Evolutionary conservation across 1,140 invertebrate genomes (phyloP).

Genomic region (Cepaea nemoralis): DNA sequence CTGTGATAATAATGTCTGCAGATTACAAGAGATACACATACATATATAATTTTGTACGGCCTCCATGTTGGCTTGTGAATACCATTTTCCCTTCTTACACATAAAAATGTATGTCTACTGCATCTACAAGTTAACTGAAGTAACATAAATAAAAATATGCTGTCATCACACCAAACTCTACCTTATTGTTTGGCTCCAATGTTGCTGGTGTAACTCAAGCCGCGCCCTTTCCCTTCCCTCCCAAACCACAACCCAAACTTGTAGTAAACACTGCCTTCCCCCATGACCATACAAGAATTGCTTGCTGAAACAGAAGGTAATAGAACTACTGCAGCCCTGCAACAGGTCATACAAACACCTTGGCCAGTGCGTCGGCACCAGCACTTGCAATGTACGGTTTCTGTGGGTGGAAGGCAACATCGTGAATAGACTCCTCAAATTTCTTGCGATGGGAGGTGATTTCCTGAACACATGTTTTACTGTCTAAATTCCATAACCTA

Average conservation of each 20-base stretch:
- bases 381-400: slow-evolving; percentile 98
- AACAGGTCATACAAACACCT: slow-evolving; percentile 83
- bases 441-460: slow-evolving; percentile 99
- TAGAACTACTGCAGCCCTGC: not conserved
- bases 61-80: not conserved
- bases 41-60: not conserved
- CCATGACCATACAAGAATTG: not conserved
- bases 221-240: not conserved
- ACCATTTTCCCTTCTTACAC: not conserved
- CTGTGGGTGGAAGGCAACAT: slow-evolving; percentile 98
- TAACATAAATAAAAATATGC: not conserved
- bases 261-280: too few species aligned
- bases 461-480: slow-evolving; percentile 98
- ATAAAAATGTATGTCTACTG: not conserved
- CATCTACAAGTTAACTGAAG: not conserved
- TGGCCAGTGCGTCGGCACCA: slow-evolving; percentile 97
- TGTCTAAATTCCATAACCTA: slow-evolving; percentile 98
- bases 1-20: not conserved
- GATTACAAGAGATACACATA: not conserved
- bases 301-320: not conserved
- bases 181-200: not conserved
- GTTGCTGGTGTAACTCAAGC: too few species aligned
- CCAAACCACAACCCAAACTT: not conserved
- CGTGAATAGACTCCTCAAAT: slow-evolving; percentile 98
- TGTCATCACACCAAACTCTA: not conserved